phyloP scores from a whole-genome alignment of 2,797 vertebrate species.

The Stomatorhinus walkeri region DNA sequence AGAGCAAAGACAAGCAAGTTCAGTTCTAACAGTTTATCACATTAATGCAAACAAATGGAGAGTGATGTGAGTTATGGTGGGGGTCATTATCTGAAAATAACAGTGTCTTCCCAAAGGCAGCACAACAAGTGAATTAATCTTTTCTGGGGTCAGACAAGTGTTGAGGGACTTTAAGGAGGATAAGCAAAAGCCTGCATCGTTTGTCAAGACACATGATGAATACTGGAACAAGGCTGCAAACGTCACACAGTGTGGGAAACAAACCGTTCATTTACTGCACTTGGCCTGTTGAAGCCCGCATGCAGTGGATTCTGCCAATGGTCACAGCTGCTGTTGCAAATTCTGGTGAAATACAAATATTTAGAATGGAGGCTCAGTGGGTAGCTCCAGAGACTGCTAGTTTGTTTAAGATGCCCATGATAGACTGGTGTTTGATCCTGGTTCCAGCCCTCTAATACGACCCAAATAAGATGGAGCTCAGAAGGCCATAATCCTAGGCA shows the following conservation, averaged over 20 bases:
- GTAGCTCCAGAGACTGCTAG: neutral
- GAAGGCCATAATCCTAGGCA: neutral
- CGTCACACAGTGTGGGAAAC: neutral
- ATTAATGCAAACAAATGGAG: neutral
- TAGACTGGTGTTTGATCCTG: neutral
- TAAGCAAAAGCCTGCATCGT: neutral
- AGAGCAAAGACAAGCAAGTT: neutral
- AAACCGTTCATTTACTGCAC: neutral
- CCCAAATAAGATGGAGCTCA: neutral
- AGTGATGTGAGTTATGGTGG: neutral
- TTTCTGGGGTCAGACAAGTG: neutral
- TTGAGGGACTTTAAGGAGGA: neutral
- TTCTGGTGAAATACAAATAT: neutral
- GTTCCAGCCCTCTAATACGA: neutral
- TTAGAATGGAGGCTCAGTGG: neutral
- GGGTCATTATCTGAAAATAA: neutral
- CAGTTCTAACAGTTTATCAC: neutral
- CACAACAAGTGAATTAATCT: neutral
- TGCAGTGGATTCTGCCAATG: neutral
- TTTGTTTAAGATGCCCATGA: neutral
- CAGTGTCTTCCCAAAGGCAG: neutral
- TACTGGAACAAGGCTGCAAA: neutral
- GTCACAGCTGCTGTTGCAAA: neutral
- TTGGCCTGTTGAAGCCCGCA: neutral
- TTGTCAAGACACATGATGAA: neutral